Evolutionary conservation across 2,888 invertebrate genomes (phyloP), one percentile per base, ranked within the genome.

Genomic region (Laothoe populi): DNA sequence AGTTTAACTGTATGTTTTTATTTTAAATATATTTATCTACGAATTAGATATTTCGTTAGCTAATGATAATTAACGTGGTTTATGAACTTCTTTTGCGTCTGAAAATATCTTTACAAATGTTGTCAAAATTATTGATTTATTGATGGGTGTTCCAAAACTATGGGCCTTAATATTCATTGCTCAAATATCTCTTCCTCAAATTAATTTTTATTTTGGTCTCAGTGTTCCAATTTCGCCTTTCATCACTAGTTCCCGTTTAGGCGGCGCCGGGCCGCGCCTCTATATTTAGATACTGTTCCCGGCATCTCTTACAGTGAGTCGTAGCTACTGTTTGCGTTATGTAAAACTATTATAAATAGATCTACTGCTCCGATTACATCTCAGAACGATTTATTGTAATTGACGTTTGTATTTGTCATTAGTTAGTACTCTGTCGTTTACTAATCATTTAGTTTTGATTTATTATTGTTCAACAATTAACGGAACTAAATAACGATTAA

Each of bases 241-340:
- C 78, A 75, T 65, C 80, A 70, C 73, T 63, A 48, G 66, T 60
- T 67, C 84, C 83, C 66, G 76, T 75, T 83, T 76, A 80, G 85
- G 86, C 81, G 82, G 78, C 77, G 77, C 67, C 59, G 65, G 68
- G 60, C 65, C 63, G 67, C 84, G 79, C 79, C 81, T 77, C 84
- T 90, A 90, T 81, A 86, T 87, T 86, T 88, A 89, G 86, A 35
- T 60, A n/a, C 68, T 38, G 68, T 70, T 68, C 69, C 68, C 63
- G 63, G 71, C 63, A 40, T 64, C 70, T 74, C 77, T 84, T 81
- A 75, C 81, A 71, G 66, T 65, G 68, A 72, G 70, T 72, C 7
- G 38, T 13, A 62, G 69, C 66, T 66, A 65, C 72, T 71, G 66
- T 74, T 44, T 75, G 69, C 68, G 77, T 87, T 87, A 83, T 85